A percentile compares a stretch with the other conserved stretches of the same genome.
These are phyloP conservation scores for Anaspis maculata DNA, from an alignment of 2,888 invertebrate species.

Conservation along the genomic window DNA sequence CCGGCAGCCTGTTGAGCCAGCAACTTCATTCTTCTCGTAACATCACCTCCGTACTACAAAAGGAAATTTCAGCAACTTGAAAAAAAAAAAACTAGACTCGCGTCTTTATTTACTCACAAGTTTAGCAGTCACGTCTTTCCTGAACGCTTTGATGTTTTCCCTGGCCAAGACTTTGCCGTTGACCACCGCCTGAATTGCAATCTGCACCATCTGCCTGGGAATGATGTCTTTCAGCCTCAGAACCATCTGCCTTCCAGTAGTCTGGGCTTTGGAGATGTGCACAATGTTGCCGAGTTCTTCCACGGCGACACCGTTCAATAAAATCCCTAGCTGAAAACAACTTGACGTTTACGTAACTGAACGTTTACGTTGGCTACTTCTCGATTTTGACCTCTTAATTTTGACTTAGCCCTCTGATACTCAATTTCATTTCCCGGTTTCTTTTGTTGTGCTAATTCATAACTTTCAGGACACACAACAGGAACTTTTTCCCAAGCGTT, in stretches of 20 bases:
- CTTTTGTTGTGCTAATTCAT: too few relatives aligned
- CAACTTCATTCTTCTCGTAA: constrained; percentile 82
- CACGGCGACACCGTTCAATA: constrained; percentile 70
- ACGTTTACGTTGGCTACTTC: too few relatives aligned
- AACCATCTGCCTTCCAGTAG: constrained; percentile 60
- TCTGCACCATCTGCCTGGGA: constrained; percentile 80
- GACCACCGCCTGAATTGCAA: constrained; percentile 79
- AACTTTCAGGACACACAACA: too few relatives aligned
- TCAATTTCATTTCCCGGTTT: too few relatives aligned
- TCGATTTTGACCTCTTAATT: too few relatives aligned
- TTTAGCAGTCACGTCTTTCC: constrained; percentile 92
- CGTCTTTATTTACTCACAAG: constrained; percentile 58
- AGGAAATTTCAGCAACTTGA: constrained; percentile 7
- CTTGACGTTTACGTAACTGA: too few relatives aligned
- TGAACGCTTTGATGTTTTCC: constrained; percentile 76
- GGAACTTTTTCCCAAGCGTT: too few relatives aligned
- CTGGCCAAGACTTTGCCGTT: constrained; percentile 73
- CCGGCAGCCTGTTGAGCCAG: constrained; percentile 86
- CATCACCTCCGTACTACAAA: constrained; percentile 84
- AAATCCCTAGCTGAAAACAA: constrained; percentile 56
- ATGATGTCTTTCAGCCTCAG: constrained; percentile 73
- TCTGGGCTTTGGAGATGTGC: constrained; percentile 59
- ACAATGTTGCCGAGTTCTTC: constrained; percentile 81
- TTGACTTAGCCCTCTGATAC: too few relatives aligned
- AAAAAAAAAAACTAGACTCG: too few relatives aligned